phyloP scores from a whole-genome alignment of 2,888 invertebrate species.

The Andrena haemorrhoa region DNA sequence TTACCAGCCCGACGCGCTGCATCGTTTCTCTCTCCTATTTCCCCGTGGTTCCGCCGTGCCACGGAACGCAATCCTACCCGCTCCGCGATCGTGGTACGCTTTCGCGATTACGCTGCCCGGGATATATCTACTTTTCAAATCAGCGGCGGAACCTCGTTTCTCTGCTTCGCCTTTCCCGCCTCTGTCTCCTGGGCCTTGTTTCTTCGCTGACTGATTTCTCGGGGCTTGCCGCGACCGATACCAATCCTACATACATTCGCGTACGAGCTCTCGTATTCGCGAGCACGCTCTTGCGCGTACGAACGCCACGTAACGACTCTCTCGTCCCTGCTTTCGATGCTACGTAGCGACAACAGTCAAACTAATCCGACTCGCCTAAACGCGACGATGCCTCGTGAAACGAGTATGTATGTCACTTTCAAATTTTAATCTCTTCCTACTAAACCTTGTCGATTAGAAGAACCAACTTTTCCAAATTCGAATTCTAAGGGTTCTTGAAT shows the following conservation, averaged over 20 bases:
- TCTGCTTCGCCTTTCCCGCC: constrained; percentile 60
- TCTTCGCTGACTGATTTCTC: constrained; percentile 54
- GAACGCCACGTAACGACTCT: constrained; percentile 65
- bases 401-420: constrained; percentile 7
- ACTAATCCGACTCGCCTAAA: constrained; percentile 33
- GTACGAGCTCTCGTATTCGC: constrained; percentile 36
- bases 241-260: constrained; percentile 3
- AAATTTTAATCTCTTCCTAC: neutral
- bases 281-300: constrained; percentile 56
- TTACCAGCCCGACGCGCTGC: constrained; percentile 33
- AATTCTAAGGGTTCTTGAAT: neutral
- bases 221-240: constrained; percentile 31
- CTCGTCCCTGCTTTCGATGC: constrained; percentile 52
- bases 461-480: neutral
- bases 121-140: constrained; percentile 69
- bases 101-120: constrained; percentile 59
- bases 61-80: constrained; percentile 49
- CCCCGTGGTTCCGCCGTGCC: constrained; percentile 52
- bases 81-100: constrained; percentile 51
- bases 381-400: constrained; percentile 18
- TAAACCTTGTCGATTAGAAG: neutral
- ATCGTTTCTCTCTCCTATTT: constrained; percentile 56
- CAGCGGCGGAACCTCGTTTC: constrained; percentile 58
- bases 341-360: constrained; percentile 36
- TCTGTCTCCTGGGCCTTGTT: constrained; percentile 43